Evolutionary conservation across 2,113 vertebrate genomes (phyloP).

Genomic region (Cryptotis parvus): DNA sequence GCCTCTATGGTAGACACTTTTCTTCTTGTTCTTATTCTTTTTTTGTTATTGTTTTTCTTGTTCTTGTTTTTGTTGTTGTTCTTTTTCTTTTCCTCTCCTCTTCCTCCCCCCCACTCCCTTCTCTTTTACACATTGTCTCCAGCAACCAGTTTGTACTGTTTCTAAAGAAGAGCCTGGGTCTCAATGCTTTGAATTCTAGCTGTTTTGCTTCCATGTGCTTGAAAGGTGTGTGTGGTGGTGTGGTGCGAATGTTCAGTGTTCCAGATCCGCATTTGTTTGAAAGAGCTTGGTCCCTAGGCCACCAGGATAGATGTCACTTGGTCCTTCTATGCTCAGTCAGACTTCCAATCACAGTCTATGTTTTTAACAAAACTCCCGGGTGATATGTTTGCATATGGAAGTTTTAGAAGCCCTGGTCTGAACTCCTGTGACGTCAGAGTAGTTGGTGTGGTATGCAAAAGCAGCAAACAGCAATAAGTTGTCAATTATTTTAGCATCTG

Average conservation of each 20-base stretch:
- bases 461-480: background rate
- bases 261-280: background rate
- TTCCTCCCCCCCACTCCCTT: too few relatives aligned
- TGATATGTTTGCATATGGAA: background rate
- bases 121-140: too few relatives aligned
- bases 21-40: too few relatives aligned
- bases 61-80: too few relatives aligned
- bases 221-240: accelerated
- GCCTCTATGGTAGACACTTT: too few relatives aligned
- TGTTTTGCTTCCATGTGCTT: background rate
- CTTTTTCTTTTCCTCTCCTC: too few relatives aligned
- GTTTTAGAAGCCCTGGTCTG: background rate
- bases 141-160: constrained; percentile 34
- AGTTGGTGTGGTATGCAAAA: background rate
- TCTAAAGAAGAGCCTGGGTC: constrained; percentile 16
- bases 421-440: background rate
- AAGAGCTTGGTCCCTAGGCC: background rate
- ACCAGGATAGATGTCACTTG: background rate
- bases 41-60: too few relatives aligned
- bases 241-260: background rate
- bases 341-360: background rate
- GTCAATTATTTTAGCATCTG: background rate
- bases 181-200: background rate
- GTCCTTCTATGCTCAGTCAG: background rate
- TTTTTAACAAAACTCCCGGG: background rate